Base-by-base conservation (phyloP, 2,888 invertebrate species). In the Drosophila sordidapex region DNA sequence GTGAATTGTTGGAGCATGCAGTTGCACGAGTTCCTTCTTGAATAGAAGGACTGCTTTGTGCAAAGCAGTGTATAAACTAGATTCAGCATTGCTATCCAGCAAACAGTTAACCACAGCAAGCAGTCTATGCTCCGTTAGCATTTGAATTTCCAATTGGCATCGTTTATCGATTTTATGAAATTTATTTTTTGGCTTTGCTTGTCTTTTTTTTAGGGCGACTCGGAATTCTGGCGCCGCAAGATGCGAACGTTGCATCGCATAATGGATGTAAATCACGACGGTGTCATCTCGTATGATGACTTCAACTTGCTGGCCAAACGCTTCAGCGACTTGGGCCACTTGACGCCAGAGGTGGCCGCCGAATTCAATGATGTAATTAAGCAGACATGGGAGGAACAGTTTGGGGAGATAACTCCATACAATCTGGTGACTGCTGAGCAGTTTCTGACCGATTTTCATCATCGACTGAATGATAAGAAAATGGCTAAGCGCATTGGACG, bases 201-300 rank as follows among this genome's bases (percentile, higher is more conserved):
- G 2, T 27, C 1, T 36, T 18, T 46, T 2, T 6, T 27, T 64
- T 57, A 93, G 93, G 93, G 93, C 7, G 91, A 93, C 51, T 92
- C 91, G 25, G 95, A 95, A 68, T 97, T 97, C 92, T 97, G 97
- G 97, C 94, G 97, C 36, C 95, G 96, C 88, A 97, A 97, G 94
- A 97, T 97, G 96, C 95, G 97, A 38, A 97, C 97, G 0, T 95
- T 97, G 64, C 97, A 97, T 93, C 95, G 95, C 82, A 95, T 97
- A 72, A 93, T 97, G 78, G 97, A 97, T 91, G 95, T 97, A 0
- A 97, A 97, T 93, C 97, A 96, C 91, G 97, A 97, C 86, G 97
- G 97, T 0, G 95, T 97, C 76, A 95, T 97, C 87, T 96, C 97
- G 1, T 97, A 94, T 92, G 97, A 97, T 87, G 97, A 97, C 92